phyloP scores from a whole-genome alignment of 2,113 vertebrate genomes.

The Alaudala cheleensis region DNA sequence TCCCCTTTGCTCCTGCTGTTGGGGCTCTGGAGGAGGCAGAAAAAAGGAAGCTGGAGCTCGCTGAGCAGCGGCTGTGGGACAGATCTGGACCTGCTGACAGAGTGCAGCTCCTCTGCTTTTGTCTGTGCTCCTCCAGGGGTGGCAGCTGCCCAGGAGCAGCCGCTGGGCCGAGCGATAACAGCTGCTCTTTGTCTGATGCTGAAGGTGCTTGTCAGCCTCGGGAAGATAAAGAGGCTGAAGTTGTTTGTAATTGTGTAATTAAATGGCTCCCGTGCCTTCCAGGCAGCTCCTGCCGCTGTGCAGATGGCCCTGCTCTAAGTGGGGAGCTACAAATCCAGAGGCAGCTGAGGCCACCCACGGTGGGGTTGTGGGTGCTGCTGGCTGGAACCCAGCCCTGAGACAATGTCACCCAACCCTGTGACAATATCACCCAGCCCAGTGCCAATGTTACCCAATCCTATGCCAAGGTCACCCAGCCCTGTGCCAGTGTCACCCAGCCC shows the following conservation, averaged over 20 bases:
- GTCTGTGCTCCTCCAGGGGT: neutral
- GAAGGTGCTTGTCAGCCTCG: slow-evolving; percentile 10
- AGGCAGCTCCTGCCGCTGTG: neutral
- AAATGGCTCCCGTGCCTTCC: slow-evolving; percentile 2
- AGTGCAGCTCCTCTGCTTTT: neutral
- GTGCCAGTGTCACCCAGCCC: neutral
- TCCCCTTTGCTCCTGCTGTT: neutral
- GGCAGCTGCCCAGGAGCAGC: slow-evolving; percentile 24
- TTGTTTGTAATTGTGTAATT: slow-evolving; percentile 56
- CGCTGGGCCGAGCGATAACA: neutral
- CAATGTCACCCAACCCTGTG: neutral
- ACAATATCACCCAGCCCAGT: neutral
- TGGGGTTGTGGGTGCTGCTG: accelerated
- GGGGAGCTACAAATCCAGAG: neutral
- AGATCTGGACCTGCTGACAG: neutral
- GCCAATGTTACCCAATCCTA: neutral
- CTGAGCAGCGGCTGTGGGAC: neutral
- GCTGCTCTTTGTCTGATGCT: slow-evolving; percentile 40
- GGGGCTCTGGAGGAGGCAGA: neutral
- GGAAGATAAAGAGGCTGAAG: slow-evolving; percentile 40
- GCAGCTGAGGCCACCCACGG: neutral
- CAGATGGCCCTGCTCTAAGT: neutral
- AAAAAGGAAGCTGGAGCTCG: neutral
- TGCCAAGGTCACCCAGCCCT: neutral
- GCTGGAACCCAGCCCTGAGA: neutral